Conservation (phyloP, 2,113 vertebrate genomes). For the Brachyhypopomus occidentalis region DNA sequence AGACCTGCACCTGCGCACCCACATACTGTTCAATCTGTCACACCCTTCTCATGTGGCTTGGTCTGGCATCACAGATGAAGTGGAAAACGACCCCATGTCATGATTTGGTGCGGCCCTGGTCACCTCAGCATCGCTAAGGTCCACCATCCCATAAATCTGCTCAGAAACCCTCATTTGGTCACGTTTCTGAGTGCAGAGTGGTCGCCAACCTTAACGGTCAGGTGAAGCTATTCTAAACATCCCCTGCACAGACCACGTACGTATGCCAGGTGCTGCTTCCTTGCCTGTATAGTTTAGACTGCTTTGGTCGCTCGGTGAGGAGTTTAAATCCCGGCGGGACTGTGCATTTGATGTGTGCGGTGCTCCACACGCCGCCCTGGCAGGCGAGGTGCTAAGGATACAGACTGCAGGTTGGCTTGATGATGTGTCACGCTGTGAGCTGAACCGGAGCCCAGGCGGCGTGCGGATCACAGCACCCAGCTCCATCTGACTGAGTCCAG, state of each 20-base stretch:
- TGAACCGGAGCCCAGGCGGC: slow-evolving; percentile 41
- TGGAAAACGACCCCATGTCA: not conserved
- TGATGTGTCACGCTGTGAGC: slow-evolving; percentile 29
- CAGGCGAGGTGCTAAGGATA: slow-evolving; percentile 45
- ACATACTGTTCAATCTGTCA: slow-evolving; percentile 36
- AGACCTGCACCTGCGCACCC: not conserved
- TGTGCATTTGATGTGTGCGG: slow-evolving; percentile 44
- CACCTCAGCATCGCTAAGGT: not conserved
- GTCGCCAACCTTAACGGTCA: not conserved
- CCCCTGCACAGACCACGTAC: not conserved
- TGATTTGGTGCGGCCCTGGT: not conserved
- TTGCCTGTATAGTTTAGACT: not conserved
- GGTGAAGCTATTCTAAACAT: not conserved
- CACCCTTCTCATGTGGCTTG: not conserved
- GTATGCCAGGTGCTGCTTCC: not conserved
- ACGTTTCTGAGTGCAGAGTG: not conserved
- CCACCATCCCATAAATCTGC: no score
- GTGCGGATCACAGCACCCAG: slow-evolving; percentile 38
- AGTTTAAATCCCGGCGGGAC: slow-evolving; percentile 48
- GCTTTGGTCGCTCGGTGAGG: slow-evolving; percentile 18
- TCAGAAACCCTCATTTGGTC: not conserved
- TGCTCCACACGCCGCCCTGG: slow-evolving; percentile 30
- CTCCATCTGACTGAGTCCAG: slow-evolving; percentile 38
- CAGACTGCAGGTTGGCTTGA: slow-evolving; percentile 32
- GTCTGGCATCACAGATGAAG: slow-evolving; percentile 6